These are phyloP conservation scores for Diacarnus erythraeanus DNA, from an alignment of 37 sponge, comb jelly and placozoan species.

Conservation along the genomic window DNA sequence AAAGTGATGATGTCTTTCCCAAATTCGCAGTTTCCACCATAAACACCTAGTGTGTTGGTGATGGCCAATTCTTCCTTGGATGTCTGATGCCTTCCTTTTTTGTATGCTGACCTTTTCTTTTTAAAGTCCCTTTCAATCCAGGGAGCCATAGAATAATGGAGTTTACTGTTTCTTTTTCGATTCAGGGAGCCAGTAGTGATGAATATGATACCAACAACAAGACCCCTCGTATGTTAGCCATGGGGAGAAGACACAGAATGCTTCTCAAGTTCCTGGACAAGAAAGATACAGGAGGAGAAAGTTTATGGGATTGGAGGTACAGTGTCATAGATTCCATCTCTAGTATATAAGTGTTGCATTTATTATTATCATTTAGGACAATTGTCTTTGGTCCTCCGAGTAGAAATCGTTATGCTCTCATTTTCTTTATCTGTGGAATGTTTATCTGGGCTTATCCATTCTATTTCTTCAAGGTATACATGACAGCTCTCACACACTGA, in stretches of 20 bases:
- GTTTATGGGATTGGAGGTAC: conserved; percentile 74
- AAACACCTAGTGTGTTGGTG: conserved; percentile 55
- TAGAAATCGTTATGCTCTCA: conserved; percentile 40
- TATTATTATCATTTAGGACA: conserved; percentile 40
- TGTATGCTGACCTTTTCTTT: not conserved
- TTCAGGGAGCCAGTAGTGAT: conserved; percentile 42
- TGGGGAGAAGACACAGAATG: conserved; percentile 53
- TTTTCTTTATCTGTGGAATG: conserved; percentile 65
- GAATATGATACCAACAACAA: conserved; percentile 70
- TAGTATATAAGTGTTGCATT: not conserved
- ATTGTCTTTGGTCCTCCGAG: conserved; percentile 84
- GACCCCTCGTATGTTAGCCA: conserved; percentile 59
- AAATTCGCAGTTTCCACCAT: conserved; percentile 84
- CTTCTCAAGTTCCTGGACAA: conserved; percentile 67
- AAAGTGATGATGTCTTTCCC: conserved; percentile 56
- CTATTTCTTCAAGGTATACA: conserved; percentile 71
- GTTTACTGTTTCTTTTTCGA: not conserved
- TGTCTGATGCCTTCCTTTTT: conserved; percentile 66
- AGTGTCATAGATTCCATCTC: not conserved
- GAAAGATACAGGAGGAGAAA: conserved; percentile 22
- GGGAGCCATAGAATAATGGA: not conserved
- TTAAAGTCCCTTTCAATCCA: not conserved
- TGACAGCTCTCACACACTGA: not conserved
- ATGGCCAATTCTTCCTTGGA: conserved; percentile 83
- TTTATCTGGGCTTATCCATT: conserved; percentile 83